These are phyloP conservation scores for Greenwoodochromis staneri DNA, from an alignment of 2,113 vertebrate species.

Conservation along the genomic window DNA sequence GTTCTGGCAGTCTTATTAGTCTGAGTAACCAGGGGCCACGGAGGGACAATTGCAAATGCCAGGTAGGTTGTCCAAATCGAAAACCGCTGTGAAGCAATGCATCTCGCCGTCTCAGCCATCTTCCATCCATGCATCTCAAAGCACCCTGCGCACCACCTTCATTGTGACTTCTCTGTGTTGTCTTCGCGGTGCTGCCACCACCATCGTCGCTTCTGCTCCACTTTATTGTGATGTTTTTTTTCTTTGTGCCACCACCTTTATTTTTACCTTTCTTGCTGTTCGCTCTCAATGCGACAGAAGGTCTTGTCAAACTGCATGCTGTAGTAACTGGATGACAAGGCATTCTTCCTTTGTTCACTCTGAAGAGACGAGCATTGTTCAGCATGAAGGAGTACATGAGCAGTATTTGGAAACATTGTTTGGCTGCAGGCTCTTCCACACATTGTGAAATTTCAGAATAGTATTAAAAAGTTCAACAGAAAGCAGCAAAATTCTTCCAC, in stretches of 20 bases:
- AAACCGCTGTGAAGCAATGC: background rate
- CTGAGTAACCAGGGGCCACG: slow-evolving; percentile 81
- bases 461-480: background rate
- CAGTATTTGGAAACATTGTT: background rate
- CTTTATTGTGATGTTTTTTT: background rate
- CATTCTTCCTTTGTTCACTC: background rate
- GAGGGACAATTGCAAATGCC: slow-evolving; percentile 72
- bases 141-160: slow-evolving; percentile 11
- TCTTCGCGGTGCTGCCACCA: background rate
- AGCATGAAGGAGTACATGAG: rapidly evolving
- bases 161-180: slow-evolving; percentile 15
- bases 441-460: background rate
- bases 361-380: background rate
- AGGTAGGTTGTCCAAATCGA: slow-evolving; percentile 56
- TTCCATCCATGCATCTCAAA: slow-evolving; percentile 5
- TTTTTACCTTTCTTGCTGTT: background rate
- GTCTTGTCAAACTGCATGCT: background rate
- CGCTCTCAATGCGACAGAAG: background rate
- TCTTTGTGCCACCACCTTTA: background rate
- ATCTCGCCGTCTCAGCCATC: slow-evolving; percentile 30
- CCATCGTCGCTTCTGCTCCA: background rate
- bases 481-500: background rate
- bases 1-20: slow-evolving; percentile 80
- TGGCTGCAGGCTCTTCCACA: background rate
- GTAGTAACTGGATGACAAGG: background rate